Conservation (phyloP, 2,797 vertebrate genomes). For the Acestrorhynchus altus region DNA sequence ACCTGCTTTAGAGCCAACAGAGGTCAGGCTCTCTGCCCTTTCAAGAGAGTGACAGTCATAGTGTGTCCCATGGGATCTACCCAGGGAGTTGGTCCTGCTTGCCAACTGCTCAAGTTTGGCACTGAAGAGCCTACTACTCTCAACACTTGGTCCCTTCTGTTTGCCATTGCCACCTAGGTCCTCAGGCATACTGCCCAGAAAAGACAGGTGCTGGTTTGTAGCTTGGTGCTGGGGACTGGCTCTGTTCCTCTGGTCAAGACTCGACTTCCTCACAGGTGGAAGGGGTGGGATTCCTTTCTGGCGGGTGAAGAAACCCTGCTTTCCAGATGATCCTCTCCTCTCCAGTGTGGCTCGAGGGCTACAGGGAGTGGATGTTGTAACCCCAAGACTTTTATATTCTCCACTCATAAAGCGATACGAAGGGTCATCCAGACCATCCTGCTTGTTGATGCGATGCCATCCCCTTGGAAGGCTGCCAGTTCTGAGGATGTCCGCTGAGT, state of each 20-base stretch:
- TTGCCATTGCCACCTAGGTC: constrained; percentile 75
- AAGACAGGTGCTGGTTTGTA: constrained; percentile 72
- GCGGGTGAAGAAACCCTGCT: constrained; percentile 85
- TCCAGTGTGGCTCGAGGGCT: constrained; percentile 88
- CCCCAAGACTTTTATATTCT: constrained; percentile 71
- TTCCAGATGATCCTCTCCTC: constrained; percentile 83
- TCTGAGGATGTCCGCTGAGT: constrained; percentile 77
- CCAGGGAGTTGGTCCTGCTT: constrained; percentile 92
- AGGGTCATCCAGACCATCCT: constrained; percentile 80
- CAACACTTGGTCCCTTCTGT: constrained; percentile 74
- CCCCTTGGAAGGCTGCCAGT: constrained; percentile 86
- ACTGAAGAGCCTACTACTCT: constrained; percentile 91
- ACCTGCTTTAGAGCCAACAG: constrained; percentile 79
- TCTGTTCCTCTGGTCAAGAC: constrained; percentile 94
- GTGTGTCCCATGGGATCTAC: constrained; percentile 84
- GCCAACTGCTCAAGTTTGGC: constrained; percentile 94
- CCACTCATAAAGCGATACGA: constrained; percentile 59
- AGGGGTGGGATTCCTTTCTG: constrained; percentile 92
- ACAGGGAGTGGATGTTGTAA: constrained; percentile 80
- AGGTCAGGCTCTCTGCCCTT: constrained; percentile 88
- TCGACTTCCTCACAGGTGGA: constrained; percentile 94
- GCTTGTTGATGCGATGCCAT: constrained; percentile 79
- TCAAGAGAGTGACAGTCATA: constrained; percentile 94
- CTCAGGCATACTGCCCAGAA: constrained; percentile 77
- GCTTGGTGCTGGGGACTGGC: constrained; percentile 82